Evolutionary conservation across 2,888 invertebrate genomes (phyloP).

Genomic region (Tridacna gigas): DNA sequence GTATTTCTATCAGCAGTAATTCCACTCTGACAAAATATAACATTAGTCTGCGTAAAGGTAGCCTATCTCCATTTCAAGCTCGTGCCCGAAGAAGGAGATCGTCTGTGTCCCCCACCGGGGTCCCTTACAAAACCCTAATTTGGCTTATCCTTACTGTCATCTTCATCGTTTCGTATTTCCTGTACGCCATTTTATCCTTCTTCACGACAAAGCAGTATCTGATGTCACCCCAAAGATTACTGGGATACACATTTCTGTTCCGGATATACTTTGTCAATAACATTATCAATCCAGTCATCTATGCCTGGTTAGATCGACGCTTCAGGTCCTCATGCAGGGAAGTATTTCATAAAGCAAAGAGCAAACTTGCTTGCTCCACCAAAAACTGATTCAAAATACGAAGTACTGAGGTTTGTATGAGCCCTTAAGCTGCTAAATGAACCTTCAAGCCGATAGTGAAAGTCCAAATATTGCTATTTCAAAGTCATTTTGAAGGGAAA

Average conservation of each 20-base stretch:
- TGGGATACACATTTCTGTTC: slow-evolving; percentile 36
- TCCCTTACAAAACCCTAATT: slow-evolving; percentile 52
- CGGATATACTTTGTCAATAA: slow-evolving; percentile 53
- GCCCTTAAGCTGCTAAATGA: too few relatives aligned
- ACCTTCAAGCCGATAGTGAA: too few relatives aligned
- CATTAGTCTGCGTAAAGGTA: neutral
- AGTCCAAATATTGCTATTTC: too few relatives aligned
- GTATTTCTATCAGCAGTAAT: slow-evolving; percentile 8
- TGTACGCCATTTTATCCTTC: slow-evolving; percentile 43
- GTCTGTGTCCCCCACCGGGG: slow-evolving; percentile 15
- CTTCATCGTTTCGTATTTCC: slow-evolving; percentile 46
- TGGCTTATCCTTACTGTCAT: slow-evolving; percentile 53
- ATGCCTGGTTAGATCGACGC: slow-evolving; percentile 36
- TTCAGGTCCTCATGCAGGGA: slow-evolving; percentile 36
- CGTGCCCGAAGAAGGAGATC: slow-evolving; percentile 14
- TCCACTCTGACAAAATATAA: slow-evolving; percentile 1
- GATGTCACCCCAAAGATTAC: slow-evolving; percentile 29
- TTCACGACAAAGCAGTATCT: slow-evolving; percentile 22
- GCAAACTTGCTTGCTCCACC: neutral
- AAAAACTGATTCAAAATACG: too few relatives aligned
- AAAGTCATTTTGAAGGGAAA: too few relatives aligned
- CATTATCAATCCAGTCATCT: slow-evolving; percentile 46
- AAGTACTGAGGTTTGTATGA: too few relatives aligned
- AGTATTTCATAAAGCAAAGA: neutral
- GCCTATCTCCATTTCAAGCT: slow-evolving; percentile 6